Evolutionary conservation across 37 sponge, comb jelly and placozoan species (phyloP), one percentile per base, ranked within the genome.

Genomic region (Beroe forskalii): DNA sequence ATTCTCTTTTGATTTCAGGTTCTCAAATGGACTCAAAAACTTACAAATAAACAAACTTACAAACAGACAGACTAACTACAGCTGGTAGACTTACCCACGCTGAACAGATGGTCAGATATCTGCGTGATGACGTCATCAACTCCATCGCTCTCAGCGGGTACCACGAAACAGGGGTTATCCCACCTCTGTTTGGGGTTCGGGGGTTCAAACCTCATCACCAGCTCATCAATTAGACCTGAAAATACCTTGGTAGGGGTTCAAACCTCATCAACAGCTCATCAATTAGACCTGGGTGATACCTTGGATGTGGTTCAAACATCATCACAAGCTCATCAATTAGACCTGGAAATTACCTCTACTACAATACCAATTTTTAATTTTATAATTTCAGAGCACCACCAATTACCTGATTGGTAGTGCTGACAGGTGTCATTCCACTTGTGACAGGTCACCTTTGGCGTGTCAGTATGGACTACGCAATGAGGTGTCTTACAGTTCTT

Each of bases 171-270:
- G 0, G 99, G 99, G 41, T 62, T 64, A 90, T 99, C 99, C 99
- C 99, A 99, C 9, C 99, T 48, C 91, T 99, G 96, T 6, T 92
- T 32, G 0, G 94, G 92, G 55, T 99, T 93, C 19, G 99, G 99
- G 1, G 93, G 28, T 66, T 99, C 99, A 93, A 94, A 99, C 90
- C 99, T 93, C 94, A 93, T 93, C 62, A 93, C 91, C 28, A 99
- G 90, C 28, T 91, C 97, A 64, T 95, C 94, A 36, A 99, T 80
- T 25, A 80, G 44, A 33, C 55, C 86, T 80, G 55, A n/a, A n/a
- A n/a, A n/a, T n/a, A n/a, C n/a, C n/a, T n/a, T n/a, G n/a, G n/a
- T n/a, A n/a, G n/a, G n/a, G n/a, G n/a, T n/a, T n/a, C n/a, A 93
- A 94, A 99, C 90, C 99, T 93, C 94, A 93, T 93, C 62, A 93